These are phyloP conservation scores for Myopa testacea DNA, from an alignment of 2,888 invertebrate genomes.

Conservation along the genomic window DNA sequence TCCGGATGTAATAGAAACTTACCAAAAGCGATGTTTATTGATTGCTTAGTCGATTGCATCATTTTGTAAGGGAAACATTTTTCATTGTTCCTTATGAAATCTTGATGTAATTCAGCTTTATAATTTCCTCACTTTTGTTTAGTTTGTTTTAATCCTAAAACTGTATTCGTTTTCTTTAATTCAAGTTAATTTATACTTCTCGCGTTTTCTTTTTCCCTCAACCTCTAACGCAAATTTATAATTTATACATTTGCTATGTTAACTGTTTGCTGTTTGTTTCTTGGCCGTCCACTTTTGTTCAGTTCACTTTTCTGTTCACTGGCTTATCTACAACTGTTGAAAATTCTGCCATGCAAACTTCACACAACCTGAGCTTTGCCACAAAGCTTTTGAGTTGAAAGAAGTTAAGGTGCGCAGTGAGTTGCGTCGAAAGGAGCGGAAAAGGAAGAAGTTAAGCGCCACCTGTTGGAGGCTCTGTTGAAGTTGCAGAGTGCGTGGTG, in stretches of 20 bases:
- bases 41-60: constrained; percentile 27
- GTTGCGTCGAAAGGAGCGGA: neutral
- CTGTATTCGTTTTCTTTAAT: neutral
- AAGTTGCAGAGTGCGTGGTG: constrained; percentile 53
- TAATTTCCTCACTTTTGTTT: neutral
- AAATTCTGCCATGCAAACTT: constrained; percentile 44
- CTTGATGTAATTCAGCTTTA: neutral
- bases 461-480: constrained; percentile 62
- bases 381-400: constrained; percentile 45
- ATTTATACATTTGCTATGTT: neutral
- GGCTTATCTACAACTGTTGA: constrained; percentile 52
- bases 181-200: neutral
- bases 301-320: constrained; percentile 45
- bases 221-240: neutral
- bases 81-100: neutral
- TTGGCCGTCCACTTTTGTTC: neutral
- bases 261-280: neutral
- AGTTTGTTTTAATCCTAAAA: neutral
- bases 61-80: constrained; percentile 8
- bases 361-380: constrained; percentile 35
- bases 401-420: neutral
- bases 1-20: constrained; percentile 10
- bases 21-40: constrained; percentile 4
- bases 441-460: constrained; percentile 43
- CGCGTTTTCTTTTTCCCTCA: neutral